Conservation (phyloP, 2,888 invertebrate species). For the Cephus pulcher region DNA sequence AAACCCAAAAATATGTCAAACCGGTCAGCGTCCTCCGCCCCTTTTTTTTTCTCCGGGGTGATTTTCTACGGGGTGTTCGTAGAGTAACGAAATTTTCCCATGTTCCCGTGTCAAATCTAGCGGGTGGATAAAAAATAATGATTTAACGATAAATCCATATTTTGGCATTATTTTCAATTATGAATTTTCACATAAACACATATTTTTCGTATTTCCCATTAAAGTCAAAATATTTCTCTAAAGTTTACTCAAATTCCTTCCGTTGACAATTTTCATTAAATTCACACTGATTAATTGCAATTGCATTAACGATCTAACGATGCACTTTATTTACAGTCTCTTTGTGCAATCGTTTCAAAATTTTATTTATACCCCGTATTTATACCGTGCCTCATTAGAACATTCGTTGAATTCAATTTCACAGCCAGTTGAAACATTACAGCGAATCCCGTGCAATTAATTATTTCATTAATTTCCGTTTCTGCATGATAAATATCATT, state of each 20-base stretch:
- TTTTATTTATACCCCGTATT: neutral
- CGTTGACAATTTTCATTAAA: neutral
- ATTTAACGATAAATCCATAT: too few species aligned
- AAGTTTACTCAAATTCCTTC: neutral
- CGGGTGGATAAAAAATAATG: neutral
- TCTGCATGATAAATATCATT: too few species aligned
- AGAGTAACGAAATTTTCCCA: slow-evolving; percentile 10
- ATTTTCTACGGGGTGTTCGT: slow-evolving; percentile 33
- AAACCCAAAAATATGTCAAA: slow-evolving; percentile 55
- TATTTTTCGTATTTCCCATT: neutral
- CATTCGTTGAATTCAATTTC: neutral
- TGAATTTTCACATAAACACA: too few species aligned
- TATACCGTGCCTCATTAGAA: neutral
- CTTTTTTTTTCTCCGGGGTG: slow-evolving; percentile 29
- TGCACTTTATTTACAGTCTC: neutral
- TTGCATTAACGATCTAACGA: neutral
- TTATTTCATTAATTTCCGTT: neutral
- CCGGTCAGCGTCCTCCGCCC: slow-evolving; percentile 36
- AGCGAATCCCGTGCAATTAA: neutral
- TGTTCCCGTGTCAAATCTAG: neutral
- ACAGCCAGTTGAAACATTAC: neutral
- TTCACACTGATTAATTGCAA: neutral
- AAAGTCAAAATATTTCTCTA: neutral
- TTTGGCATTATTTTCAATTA: too few species aligned
- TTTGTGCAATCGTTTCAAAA: neutral